Conservation (phyloP, 2,113 vertebrate species). For the Ptilonorhynchus violaceus region DNA sequence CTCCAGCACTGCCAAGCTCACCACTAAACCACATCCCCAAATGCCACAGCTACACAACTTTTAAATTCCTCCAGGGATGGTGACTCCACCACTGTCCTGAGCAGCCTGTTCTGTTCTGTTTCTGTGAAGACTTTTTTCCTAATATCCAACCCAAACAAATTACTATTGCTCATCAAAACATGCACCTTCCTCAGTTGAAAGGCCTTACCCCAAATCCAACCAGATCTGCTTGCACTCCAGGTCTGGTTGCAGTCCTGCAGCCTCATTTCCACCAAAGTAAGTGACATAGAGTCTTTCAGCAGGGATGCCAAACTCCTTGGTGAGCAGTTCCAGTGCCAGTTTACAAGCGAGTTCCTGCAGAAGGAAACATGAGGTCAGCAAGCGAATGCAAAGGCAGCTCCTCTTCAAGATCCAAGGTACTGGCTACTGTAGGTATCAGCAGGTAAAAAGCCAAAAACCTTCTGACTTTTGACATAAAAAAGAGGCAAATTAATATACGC, state of each 20-base stretch:
- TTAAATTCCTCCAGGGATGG: neutral
- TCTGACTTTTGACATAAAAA: neutral
- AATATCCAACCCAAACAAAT: neutral
- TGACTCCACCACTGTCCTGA: neutral
- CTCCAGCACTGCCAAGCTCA: neutral
- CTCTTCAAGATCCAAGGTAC: neutral
- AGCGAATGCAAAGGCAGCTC: neutral
- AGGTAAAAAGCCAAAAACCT: neutral
- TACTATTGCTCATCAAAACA: neutral
- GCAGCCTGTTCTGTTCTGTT: neutral
- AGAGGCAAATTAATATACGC: neutral
- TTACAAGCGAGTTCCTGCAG: constrained; percentile 91
- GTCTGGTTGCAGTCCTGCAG: constrained; percentile 90
- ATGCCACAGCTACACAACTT: neutral
- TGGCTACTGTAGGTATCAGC: neutral
- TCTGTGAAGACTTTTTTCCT: neutral
- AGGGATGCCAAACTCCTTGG: constrained; percentile 91
- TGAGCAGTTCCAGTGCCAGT: constrained; percentile 93
- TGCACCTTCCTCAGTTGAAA: neutral
- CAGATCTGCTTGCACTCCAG: constrained; percentile 97
- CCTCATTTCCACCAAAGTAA: constrained; percentile 89
- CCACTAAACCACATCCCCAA: neutral
- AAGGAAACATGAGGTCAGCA: neutral
- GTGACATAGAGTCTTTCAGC: constrained; percentile 95
- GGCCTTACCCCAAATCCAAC: constrained; percentile 89